Evolutionary conservation across 2,797 vertebrate genomes (phyloP), one percentile per base, ranked within the genome.

Genomic region (Rhyacichthys aspro): DNA sequence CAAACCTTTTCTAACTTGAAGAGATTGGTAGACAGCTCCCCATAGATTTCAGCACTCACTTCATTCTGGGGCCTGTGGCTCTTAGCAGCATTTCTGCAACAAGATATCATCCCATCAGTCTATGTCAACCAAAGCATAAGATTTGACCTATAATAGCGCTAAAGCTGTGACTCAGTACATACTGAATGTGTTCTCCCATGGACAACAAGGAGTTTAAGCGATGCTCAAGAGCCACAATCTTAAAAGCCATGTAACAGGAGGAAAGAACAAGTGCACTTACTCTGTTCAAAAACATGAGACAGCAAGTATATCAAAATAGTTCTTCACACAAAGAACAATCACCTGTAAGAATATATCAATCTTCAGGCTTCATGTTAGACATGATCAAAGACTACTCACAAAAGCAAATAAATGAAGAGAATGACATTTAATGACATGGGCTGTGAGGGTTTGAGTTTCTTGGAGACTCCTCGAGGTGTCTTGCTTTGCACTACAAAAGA

Each of bases 171-270:
- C 95, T 89, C 11, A 39, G 17, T 19, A 39, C 91, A 10, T 90
- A 89, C 11, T 75, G 80, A 48, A 82, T 76, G 42, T 91, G 88
- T 42, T 94, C 92, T 72, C 89, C 79, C 19, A 83, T 47, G 7
- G 94, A 90, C 45, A 93, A 81, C 43, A 96, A 70, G 3, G 90
- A 94, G 59, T 91, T 92, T 74, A 98, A 79, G 0, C 86, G 92
- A 18, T 96, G 94, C 81, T 98, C 96, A 10, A 98, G 90, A 72
- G 90, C 84, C 50, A 85, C 90, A 47, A 98, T 97, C 91, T 95
- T 96, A 2, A 95, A 94, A 55, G 93, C 93, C 96, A 98, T 96
- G 89, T 98, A 98, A 84, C 95, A 94, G 63, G 95, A 96, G 3
- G 96, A 97, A 80, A 96, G 66, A 74, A 97, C 90, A 14, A 98